Evolutionary conservation across 2,888 invertebrate species (phyloP).

Genomic region (Acleris literana): DNA sequence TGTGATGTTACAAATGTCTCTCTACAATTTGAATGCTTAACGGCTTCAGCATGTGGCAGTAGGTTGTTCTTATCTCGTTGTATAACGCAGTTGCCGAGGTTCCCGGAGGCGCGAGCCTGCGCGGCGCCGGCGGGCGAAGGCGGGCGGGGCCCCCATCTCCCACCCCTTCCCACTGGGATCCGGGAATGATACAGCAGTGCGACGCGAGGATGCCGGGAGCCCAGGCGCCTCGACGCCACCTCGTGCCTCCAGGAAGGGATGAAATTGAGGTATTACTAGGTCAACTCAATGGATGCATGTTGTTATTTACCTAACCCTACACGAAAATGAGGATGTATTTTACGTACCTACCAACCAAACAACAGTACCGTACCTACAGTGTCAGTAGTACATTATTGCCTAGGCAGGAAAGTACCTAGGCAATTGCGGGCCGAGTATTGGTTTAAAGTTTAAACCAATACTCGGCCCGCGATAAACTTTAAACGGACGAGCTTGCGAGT

Average conservation of each 20-base stretch:
- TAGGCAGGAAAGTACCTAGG: too few species aligned
- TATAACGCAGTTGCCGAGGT: conserved; percentile 1
- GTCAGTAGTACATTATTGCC: too few species aligned
- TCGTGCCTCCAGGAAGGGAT: not conserved
- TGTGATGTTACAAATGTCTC: too few species aligned
- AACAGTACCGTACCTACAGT: too few species aligned
- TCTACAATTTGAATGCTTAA: too few species aligned
- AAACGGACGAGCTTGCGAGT: too few species aligned
- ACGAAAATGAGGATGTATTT: too few species aligned
- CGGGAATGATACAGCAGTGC: conserved; percentile 37
- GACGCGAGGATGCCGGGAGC: conserved; percentile 25
- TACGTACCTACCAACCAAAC: too few species aligned
- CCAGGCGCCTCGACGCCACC: conserved; percentile 21
- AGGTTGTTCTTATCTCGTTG: not conserved
- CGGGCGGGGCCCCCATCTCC: not conserved
- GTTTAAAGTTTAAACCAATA: too few species aligned
- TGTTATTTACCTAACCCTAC: conserved; percentile 2
- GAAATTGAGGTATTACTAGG: conserved; percentile 24
- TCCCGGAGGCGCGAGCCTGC: conserved; percentile 22
- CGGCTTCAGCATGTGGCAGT: not conserved
- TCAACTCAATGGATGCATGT: conserved; percentile 19
- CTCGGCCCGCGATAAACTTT: too few species aligned
- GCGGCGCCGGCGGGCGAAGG: conserved; percentile 14
- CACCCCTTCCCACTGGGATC: conserved; percentile 11
- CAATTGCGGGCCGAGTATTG: too few species aligned